These are phyloP conservation scores for Hirtodrosophila cameraria DNA, from an alignment of 2,888 invertebrate species.

Conservation along the genomic window DNA sequence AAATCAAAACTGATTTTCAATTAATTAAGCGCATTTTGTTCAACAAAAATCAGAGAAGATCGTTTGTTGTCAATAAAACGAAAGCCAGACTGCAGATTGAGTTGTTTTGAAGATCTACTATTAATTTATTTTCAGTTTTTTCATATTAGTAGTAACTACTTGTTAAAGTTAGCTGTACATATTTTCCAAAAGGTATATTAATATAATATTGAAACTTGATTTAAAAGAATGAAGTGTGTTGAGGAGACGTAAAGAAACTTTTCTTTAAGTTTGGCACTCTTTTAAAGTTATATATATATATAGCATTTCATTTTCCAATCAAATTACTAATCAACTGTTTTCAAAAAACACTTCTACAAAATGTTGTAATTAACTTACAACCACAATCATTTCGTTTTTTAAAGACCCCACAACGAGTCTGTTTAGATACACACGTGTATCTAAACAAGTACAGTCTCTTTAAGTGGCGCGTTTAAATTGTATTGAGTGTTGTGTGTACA, in stretches of 20 bases:
- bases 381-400: slow-evolving; percentile 28
- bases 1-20: slow-evolving; percentile 71
- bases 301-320: not conserved
- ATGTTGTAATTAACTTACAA: slow-evolving; percentile 26
- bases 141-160: too few species aligned
- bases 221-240: too few species aligned
- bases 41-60: too few species aligned
- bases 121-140: too few species aligned
- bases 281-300: too few species aligned
- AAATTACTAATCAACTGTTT: not conserved
- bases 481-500: slow-evolving; percentile 15
- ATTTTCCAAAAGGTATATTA: too few species aligned
- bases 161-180: too few species aligned
- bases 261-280: too few species aligned
- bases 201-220: too few species aligned
- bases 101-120: too few species aligned
- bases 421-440: too few species aligned
- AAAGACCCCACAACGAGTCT: slow-evolving; percentile 52
- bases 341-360: slow-evolving; percentile 63
- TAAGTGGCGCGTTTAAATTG: slow-evolving; percentile 16
- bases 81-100: not conserved
- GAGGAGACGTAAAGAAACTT: too few species aligned
- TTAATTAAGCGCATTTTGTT: slow-evolving; percentile 50
- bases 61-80: not conserved
- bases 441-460: slow-evolving; percentile 25